These are phyloP conservation scores for Amaurobius ferox DNA, from an alignment of 2,888 invertebrate genomes.

Conservation along the genomic window DNA sequence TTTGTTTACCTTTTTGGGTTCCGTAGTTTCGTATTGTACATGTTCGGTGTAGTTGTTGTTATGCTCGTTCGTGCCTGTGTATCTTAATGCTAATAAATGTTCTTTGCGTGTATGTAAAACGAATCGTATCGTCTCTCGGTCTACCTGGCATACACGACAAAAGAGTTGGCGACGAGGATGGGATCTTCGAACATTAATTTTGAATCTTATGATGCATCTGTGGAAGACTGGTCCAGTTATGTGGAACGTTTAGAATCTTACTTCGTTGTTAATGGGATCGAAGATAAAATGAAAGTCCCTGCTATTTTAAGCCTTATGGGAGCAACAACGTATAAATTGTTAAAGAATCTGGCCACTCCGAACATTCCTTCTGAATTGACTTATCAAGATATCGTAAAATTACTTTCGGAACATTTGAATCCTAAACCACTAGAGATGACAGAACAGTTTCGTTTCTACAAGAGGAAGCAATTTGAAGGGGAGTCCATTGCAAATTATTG, in stretches of 20 bases:
- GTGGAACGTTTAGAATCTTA: constrained; percentile 48
- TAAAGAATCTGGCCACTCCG: constrained; percentile 50
- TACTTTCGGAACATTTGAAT: constrained; percentile 52
- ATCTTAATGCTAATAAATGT: constrained; percentile 31
- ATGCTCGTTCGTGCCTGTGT: constrained; percentile 41
- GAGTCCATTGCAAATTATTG: constrained; percentile 52
- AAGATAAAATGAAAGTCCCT: constrained; percentile 44
- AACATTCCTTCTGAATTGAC: constrained; percentile 50
- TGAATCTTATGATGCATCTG: constrained; percentile 51
- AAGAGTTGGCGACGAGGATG: constrained; percentile 47
- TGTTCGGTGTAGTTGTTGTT: constrained; percentile 41
- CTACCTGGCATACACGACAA: constrained; percentile 45
- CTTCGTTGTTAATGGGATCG: constrained; percentile 52
- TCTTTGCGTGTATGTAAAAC: constrained; percentile 44
- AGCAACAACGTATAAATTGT: constrained; percentile 54
- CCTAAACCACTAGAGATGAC: constrained; percentile 53
- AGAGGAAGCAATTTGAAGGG: constrained; percentile 54
- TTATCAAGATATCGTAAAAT: constrained; percentile 57
- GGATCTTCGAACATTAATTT: constrained; percentile 53
- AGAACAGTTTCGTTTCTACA: constrained; percentile 54
- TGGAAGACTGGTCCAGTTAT: constrained; percentile 51
- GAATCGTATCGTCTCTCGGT: constrained; percentile 52
- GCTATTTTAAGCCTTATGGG: constrained; percentile 49
- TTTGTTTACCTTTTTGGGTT: constrained; percentile 23
- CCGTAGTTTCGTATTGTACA: constrained; percentile 37